phyloP scores from a whole-genome alignment of 2,888 invertebrate species.

The Deilephila porcellus region DNA sequence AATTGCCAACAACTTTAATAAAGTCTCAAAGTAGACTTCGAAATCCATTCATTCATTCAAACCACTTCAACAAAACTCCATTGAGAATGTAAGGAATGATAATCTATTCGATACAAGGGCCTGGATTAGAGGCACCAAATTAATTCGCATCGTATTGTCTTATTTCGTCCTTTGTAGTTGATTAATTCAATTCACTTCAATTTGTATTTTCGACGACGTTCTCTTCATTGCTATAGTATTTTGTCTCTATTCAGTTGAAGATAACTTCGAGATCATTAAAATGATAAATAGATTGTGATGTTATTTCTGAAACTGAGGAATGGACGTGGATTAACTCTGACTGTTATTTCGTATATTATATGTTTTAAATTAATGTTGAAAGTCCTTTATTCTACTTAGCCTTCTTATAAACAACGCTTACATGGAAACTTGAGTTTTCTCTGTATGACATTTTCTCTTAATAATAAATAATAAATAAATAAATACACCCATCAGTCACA shows the following conservation, averaged over 20 bases:
- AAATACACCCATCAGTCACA: no score
- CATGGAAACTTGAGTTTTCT: no score
- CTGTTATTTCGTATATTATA: neutral
- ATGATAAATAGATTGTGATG: slow-evolving; percentile 2
- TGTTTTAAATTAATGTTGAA: neutral
- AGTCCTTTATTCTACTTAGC: neutral
- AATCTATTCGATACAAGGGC: slow-evolving; percentile 28
- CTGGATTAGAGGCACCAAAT: slow-evolving; percentile 28
- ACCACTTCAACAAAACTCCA: slow-evolving; percentile 4
- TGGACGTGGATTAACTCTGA: neutral
- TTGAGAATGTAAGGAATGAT: slow-evolving; percentile 15
- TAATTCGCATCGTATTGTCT: slow-evolving; percentile 32
- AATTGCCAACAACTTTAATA: neutral
- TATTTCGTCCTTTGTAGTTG: slow-evolving; percentile 30
- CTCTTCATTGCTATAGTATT: slow-evolving; percentile 5
- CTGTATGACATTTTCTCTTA: no score
- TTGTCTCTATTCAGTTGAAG: slow-evolving; percentile 3
- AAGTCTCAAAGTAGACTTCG: neutral
- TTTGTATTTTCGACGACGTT: slow-evolving; percentile 26
- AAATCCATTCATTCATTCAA: slow-evolving; percentile 3
- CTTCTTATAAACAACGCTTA: no score
- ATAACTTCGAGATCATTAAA: neutral
- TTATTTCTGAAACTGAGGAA: neutral
- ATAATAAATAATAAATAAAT: no score
- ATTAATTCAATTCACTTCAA: slow-evolving; percentile 34